Evolutionary conservation across 2,888 invertebrate species (phyloP).

Genomic region (Hymenopus coronatus): DNA sequence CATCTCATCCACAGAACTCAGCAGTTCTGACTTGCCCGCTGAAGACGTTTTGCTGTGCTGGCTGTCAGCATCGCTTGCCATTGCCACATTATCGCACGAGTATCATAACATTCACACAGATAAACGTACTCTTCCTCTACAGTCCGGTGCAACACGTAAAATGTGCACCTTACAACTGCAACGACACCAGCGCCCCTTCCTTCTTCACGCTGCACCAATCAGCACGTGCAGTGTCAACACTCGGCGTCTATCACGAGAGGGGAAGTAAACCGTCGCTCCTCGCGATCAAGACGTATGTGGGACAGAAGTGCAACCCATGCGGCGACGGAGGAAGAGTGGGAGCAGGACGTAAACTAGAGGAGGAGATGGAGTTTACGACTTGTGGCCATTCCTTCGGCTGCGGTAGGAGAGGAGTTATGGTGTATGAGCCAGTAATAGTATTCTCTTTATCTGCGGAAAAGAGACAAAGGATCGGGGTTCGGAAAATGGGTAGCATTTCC

Average conservation of each 20-base stretch:
- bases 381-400: background rate
- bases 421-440: background rate
- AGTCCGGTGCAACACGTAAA: too few species aligned
- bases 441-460: background rate
- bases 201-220: background rate
- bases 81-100: background rate
- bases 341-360: background rate
- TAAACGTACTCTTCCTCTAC: too few species aligned
- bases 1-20: background rate
- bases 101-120: too few species aligned
- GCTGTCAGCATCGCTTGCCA: background rate
- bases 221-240: background rate
- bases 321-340: background rate
- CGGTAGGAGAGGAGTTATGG: background rate
- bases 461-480: background rate
- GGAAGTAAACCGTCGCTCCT: background rate
- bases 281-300: background rate
- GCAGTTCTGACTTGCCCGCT: background rate
- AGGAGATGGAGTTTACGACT: background rate
- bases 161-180: too few species aligned
- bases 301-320: background rate
- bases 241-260: too few species aligned
- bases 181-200: background rate
- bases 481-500: background rate
- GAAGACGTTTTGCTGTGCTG: too few species aligned